These are phyloP conservation scores for Tangara arthus DNA, from an alignment of 2,797 vertebrate species.

Conservation along the genomic window DNA sequence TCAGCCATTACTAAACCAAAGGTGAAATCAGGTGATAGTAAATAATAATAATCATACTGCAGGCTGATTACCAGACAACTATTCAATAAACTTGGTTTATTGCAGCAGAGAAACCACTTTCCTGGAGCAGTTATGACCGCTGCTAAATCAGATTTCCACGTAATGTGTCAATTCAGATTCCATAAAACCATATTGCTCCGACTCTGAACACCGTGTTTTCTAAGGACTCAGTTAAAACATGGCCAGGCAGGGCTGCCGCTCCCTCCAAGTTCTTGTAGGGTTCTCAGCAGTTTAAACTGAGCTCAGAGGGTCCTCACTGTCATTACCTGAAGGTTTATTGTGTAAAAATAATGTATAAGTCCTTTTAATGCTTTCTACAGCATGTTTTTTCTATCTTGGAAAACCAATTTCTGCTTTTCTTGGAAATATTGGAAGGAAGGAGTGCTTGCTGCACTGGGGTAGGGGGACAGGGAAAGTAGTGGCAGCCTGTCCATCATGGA, in stretches of 20 bases:
- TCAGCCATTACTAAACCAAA: background rate
- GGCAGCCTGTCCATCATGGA: background rate
- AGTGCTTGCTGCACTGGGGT: background rate
- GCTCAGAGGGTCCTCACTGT: background rate
- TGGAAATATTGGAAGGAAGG: background rate
- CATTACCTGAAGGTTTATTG: background rate
- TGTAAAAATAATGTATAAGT: background rate
- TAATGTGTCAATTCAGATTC: constrained; percentile 31
- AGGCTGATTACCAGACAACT: constrained; percentile 53
- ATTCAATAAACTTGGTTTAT: constrained; percentile 50
- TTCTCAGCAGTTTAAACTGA: background rate
- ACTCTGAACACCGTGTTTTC: background rate
- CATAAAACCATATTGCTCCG: background rate
- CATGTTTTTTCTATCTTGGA: background rate
- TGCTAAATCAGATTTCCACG: constrained; percentile 43
- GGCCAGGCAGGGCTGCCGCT: background rate
- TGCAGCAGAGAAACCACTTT: constrained; percentile 39
- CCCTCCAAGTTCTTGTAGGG: background rate
- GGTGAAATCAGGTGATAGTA: constrained; percentile 38
- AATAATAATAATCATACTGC: constrained; percentile 46
- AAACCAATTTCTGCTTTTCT: background rate
- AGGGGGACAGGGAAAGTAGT: background rate
- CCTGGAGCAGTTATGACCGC: background rate
- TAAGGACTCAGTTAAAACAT: background rate
- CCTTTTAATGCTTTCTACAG: background rate